Percentiles rank a stretch among this genome's conserved stretches.
Evolutionary conservation across 2,888 invertebrate species (phyloP).

Genomic region (Baronia brevicornis): DNA sequence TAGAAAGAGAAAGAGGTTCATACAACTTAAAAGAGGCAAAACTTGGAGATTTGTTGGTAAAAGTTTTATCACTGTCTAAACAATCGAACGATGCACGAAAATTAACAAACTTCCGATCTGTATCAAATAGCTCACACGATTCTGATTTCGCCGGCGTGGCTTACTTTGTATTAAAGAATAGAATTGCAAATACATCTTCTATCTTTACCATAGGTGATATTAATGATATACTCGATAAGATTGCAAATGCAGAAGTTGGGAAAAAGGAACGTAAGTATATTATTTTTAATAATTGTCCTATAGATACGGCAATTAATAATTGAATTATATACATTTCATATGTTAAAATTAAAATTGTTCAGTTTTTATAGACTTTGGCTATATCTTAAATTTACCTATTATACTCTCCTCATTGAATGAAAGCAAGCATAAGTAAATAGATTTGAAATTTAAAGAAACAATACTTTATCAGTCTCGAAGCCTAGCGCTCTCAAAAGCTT

Average conservation of each 20-base stretch:
- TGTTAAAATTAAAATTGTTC: too few species aligned
- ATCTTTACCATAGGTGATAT: conserved; percentile 80
- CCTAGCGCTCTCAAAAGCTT: too few species aligned
- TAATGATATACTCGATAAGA: conserved; percentile 83
- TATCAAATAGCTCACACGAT: conserved; percentile 63
- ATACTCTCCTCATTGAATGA: too few species aligned
- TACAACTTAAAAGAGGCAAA: conserved; percentile 89
- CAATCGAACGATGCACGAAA: conserved; percentile 66
- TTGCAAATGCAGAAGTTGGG: conserved; percentile 80
- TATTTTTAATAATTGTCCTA: not conserved
- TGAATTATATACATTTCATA: too few species aligned
- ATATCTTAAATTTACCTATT: too few species aligned
- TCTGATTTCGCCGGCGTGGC: conserved; percentile 88
- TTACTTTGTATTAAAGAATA: conserved; percentile 79
- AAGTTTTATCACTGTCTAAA: conserved; percentile 83
- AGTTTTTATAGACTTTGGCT: too few species aligned
- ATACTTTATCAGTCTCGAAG: too few species aligned
- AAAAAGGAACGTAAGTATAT: conserved; percentile 71
- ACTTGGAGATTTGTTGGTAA: conserved; percentile 83
- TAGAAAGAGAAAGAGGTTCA: conserved; percentile 86
- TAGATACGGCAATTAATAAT: not conserved
- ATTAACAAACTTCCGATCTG: conserved; percentile 61
- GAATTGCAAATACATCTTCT: conserved; percentile 52
- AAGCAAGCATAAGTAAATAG: too few species aligned
- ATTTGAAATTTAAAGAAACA: too few species aligned